Evolutionary conservation across 2,888 invertebrate genomes (phyloP).

Genomic region (Apamea anceps): DNA sequence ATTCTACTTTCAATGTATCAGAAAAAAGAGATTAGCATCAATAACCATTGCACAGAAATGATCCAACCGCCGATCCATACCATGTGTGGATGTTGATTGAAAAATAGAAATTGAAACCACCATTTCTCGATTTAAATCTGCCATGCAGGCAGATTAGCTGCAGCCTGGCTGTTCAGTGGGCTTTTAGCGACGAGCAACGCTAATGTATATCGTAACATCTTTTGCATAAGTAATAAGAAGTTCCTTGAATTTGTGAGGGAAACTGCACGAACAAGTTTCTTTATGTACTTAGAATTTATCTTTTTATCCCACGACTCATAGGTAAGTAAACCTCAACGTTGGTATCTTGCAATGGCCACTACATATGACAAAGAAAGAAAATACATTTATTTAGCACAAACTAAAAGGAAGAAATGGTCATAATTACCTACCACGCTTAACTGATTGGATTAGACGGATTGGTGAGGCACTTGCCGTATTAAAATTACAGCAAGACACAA

Average conservation of each 20-base stretch:
- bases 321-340: not conserved
- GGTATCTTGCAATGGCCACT: too few relatives aligned
- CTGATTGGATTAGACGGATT: not conserved
- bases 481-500: not conserved
- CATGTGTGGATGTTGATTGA: not conserved
- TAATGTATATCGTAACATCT: constrained; percentile 36
- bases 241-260: constrained; percentile 33
- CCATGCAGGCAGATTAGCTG: constrained; percentile 35
- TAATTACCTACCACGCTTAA: not conserved
- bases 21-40: constrained; percentile 4
- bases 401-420: not conserved
- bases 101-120: not conserved
- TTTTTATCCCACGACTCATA: not conserved
- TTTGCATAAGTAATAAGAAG: constrained; percentile 35
- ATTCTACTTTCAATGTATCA: not conserved
- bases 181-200: constrained; percentile 18
- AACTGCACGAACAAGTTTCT: constrained; percentile 4
- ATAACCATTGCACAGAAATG: not conserved
- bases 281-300: not conserved
- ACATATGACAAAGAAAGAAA: not conserved
- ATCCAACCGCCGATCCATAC: not conserved
- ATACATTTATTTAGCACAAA: not conserved
- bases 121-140: constrained; percentile 1
- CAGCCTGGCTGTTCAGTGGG: not conserved
- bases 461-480: not conserved